phyloP scores from a whole-genome alignment of 2,888 invertebrate genomes.

The Chloromyia formosa region DNA sequence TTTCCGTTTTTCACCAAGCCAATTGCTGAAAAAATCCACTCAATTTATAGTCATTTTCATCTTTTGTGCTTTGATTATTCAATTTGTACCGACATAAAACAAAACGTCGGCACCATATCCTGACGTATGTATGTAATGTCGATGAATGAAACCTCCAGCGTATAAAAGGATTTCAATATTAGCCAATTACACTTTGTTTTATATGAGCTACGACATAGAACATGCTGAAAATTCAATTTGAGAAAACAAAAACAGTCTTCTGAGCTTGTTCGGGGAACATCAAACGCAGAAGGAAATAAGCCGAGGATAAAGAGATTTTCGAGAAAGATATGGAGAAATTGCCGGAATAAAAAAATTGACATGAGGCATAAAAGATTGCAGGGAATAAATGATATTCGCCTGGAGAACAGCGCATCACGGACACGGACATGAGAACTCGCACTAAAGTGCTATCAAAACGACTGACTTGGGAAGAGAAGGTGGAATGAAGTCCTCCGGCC shows the following conservation, averaged over 20 bases:
- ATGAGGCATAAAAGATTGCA: constrained; percentile 2
- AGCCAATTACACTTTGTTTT: constrained; percentile 40
- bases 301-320: constrained; percentile 35
- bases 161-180: constrained; percentile 35
- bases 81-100: not conserved
- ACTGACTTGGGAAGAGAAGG: not conserved
- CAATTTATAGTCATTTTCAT: not conserved
- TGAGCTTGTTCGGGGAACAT: constrained; percentile 11
- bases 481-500: not conserved
- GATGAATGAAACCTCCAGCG: not conserved
- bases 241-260: not conserved
- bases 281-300: constrained; percentile 33
- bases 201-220: constrained; percentile 15
- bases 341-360: constrained; percentile 28
- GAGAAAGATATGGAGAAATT: constrained; percentile 20
- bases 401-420: not conserved
- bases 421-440: not conserved
- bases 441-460: not conserved
- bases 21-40: not conserved
- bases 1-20: no score
- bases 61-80: not conserved
- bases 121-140: not conserved
- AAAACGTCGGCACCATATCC: not conserved
- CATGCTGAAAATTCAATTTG: constrained; percentile 38
- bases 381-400: constrained; percentile 12